A percentile compares a stretch with the other conserved stretches of the same genome.
These are phyloP conservation scores for Erithacus rubecula DNA, from an alignment of 2,797 vertebrate genomes.

Conservation along the genomic window DNA sequence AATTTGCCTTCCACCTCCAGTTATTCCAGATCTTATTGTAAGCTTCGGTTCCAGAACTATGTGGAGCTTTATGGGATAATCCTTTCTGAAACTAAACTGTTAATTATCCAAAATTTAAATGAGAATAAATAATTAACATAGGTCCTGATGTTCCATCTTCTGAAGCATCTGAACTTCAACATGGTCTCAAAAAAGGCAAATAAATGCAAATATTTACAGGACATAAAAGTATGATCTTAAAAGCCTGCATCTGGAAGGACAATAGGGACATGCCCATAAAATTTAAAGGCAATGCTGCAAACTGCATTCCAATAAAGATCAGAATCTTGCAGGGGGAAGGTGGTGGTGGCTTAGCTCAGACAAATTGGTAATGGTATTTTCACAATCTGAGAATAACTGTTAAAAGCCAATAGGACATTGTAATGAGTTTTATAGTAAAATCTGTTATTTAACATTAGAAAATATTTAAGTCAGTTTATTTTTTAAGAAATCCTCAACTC, in stretches of 20 bases:
- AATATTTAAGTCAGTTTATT: neutral
- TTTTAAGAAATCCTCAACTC: neutral
- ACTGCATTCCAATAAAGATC: neutral
- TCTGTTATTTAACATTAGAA: neutral
- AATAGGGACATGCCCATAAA: neutral
- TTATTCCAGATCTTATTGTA: neutral
- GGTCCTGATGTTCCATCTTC: neutral
- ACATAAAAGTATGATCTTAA: neutral
- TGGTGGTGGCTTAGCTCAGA: neutral
- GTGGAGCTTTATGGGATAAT: neutral
- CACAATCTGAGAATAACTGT: neutral
- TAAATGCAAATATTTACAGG: neutral
- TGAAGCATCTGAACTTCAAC: neutral
- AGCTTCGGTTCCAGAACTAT: neutral
- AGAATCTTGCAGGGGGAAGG: neutral
- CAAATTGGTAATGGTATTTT: neutral
- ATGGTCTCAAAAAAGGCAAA: neutral
- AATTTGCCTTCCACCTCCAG: neutral
- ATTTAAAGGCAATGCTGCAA: neutral
- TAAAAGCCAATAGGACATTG: neutral
- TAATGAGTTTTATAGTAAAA: neutral
- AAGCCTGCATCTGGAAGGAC: neutral
- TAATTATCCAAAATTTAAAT: neutral
- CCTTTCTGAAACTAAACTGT: neutral
- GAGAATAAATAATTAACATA: neutral